phyloP scores from a whole-genome alignment of 2,113 vertebrate genomes.

The Platycercus adscitus region DNA sequence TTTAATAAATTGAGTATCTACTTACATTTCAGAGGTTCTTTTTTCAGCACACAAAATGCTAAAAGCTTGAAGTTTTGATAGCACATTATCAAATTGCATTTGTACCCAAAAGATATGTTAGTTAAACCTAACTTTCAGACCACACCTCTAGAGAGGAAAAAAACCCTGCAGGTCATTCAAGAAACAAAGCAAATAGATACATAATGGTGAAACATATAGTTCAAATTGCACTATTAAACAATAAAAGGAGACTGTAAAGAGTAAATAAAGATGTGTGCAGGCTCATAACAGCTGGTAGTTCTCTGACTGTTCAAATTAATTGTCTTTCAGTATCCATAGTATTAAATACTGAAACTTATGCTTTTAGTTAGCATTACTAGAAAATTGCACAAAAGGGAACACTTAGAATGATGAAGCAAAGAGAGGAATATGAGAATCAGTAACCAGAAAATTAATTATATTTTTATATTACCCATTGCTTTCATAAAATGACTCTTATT shows the following conservation, averaged over 20 bases:
- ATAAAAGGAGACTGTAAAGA: background rate
- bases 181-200: background rate
- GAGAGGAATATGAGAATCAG: background rate
- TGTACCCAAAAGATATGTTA: background rate
- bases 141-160: background rate
- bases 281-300: background rate
- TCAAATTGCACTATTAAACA: background rate
- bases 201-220: background rate
- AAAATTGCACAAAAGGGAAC: background rate
- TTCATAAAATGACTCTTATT: background rate
- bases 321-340: background rate
- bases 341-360: background rate
- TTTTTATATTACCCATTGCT: background rate
- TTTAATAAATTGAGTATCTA: background rate
- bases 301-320: background rate
- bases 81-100: background rate
- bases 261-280: background rate
- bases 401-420: background rate
- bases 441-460: background rate
- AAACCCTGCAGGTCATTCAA: fast-evolving
- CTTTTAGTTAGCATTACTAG: background rate
- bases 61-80: background rate
- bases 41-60: background rate
- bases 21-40: background rate
- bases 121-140: background rate